Percentiles rank a stretch among this genome's conserved stretches.
phyloP scores from a whole-genome alignment of 2,113 vertebrate genomes.

The Eidolon helvum region DNA sequence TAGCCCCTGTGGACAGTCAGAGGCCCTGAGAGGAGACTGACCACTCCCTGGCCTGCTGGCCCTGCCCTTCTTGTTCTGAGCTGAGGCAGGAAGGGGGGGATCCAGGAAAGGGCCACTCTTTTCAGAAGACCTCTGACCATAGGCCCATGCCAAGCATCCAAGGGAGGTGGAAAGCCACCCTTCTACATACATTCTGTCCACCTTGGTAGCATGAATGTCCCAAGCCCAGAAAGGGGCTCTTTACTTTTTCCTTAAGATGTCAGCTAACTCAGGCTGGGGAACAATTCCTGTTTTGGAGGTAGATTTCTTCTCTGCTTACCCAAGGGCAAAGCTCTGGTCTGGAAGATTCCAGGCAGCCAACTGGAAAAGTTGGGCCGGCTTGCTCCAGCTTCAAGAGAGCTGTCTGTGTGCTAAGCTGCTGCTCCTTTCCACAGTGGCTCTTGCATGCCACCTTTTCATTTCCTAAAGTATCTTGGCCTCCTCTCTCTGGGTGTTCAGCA shows the following conservation, averaged over 20 bases:
- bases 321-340: not conserved
- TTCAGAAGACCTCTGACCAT: not conserved
- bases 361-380: not conserved
- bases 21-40: not conserved
- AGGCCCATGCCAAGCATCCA: fast-evolving
- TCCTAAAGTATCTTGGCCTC: not conserved
- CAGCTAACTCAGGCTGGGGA: not conserved
- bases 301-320: not conserved
- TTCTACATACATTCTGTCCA: not conserved
- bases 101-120: not conserved
- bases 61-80: not conserved
- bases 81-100: not conserved
- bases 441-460: not conserved
- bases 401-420: not conserved
- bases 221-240: not conserved
- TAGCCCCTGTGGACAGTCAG: not conserved
- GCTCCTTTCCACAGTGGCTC: not conserved
- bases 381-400: no score
- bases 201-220: not conserved
- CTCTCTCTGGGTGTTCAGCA: not conserved
- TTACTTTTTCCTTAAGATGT: not conserved
- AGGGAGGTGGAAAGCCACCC: not conserved
- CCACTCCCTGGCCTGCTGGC: not conserved
- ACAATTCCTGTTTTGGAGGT: not conserved
- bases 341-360: not conserved